Base-by-base conservation (phyloP, 2,888 invertebrate species). In the Arge pagana region DNA sequence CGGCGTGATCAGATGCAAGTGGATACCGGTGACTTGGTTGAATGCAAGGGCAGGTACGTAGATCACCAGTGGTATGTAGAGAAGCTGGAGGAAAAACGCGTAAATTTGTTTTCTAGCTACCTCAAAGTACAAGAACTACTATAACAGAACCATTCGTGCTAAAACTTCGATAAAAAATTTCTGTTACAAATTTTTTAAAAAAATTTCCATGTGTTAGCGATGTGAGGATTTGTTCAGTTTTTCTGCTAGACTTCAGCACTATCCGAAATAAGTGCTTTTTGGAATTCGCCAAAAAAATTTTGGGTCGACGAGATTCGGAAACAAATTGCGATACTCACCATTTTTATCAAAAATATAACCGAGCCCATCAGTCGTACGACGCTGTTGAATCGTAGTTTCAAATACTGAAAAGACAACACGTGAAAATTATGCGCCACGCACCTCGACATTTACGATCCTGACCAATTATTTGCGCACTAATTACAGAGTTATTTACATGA, bases 41-140 rank as follows among this genome's bases (percentile, higher is more conserved):
- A 94, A 87, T 1, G 93, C 93, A 65, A 93, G 78, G 2, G 93
- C 90, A 45, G 93, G 93, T 3, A 93, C 93, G 72, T 93, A 93
- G 55, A 94, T 86, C 1, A 93, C 93, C 52, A 93, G 87, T 2
- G 93, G 90, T 72, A 89, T 88, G 72, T 88, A 88, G 15, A 88
- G 80, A 68, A 88, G 67, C 78, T 79, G 67, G 3, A 68, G 70
- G 24, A 3, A 13, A 10, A 35, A 8, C 10, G 8, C 7, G 13
- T 35, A 35, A 7, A 35, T n/a, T n/a, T n/a, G n/a, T n/a, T n/a
- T n/a, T n/a, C n/a, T n/a, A n/a, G n/a, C n/a, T n/a, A n/a, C n/a
- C n/a, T n/a, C 40, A 51, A 42, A 58, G 37, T n/a, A n/a, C n/a
- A n/a, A n/a, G n/a, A n/a, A n/a, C 7, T 2, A n/a, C 0, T 3